Evolutionary conservation across 2,797 vertebrate species (phyloP), one percentile per base, ranked within the genome.

Genomic region (Phrynocephalus guinanensis): DNA sequence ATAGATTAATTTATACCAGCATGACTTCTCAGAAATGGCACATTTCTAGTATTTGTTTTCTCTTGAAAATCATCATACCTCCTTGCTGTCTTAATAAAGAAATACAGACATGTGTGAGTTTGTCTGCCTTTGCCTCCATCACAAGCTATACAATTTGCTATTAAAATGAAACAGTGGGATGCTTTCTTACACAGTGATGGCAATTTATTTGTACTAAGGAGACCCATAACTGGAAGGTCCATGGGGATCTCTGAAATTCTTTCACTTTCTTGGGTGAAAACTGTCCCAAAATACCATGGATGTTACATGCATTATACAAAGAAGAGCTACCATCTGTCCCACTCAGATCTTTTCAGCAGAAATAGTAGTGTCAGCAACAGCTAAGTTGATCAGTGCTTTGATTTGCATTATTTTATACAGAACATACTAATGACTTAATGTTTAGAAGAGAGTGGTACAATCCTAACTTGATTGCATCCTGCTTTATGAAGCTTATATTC

Each of bases 51-150:
- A n/a, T 6, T 76, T 71, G 26, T 6, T 76, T 67, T 68, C 44
- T 76, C 13, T 76, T 52, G 33, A 18, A 30, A 48, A 48, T 22
- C 60, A 56, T 18, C 68, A 75, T 10, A 38, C 4, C 26, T 30
- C 3, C 30, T 56, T 11, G 13, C 52, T 56, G 52, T 56, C 13
- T 56, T 56, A 86, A 89, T 86, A 86, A 89, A 83, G 24, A 75
- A 68, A 26, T 83, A 20, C 13, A 79, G 30, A n/a, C 63, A 22
- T 60, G 48, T 71, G 76, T n/a, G 15, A 3, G 28, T 44, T n/a
- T 70, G 20, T 7, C 66, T 75, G 70, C 44, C 44, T 82, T 82
- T 33, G 56, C 50, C 71, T 67, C 15, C 22, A 26, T 24, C n/a
- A 67, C n/a, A 52, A 56, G 66, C 30, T 70, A 66, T 66, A 15